A percentile compares a stretch with the other conserved stretches of the same genome.
Conservation (phyloP, 2,888 invertebrate genomes). For the Laothoe populi region DNA sequence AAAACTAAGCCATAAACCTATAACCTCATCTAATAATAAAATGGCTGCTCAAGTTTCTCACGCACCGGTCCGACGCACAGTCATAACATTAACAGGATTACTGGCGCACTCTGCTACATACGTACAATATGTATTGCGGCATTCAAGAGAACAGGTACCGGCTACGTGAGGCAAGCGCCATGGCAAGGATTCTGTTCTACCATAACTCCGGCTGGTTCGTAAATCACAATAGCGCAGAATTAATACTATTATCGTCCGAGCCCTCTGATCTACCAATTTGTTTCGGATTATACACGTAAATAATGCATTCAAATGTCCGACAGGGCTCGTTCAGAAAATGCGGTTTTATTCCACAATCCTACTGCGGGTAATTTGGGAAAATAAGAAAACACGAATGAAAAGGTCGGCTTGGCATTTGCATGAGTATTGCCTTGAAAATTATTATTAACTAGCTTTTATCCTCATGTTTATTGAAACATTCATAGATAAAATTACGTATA, state of each 20-base stretch:
- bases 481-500: no score
- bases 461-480: not conserved
- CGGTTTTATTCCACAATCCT: conserved; percentile 16
- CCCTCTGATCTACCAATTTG: conserved; percentile 40
- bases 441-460: conserved; percentile 9
- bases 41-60: conserved; percentile 2
- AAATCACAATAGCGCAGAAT: conserved; percentile 51
- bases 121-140: conserved; percentile 39
- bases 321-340: conserved; percentile 20
- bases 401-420: conserved; percentile 20
- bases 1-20: conserved; percentile 11
- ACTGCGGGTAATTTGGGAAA: conserved; percentile 15
- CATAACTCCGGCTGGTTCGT: conserved; percentile 40
- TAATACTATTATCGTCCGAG: conserved; percentile 39
- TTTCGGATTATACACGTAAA: conserved; percentile 39
- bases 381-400: conserved; percentile 11
- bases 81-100: conserved; percentile 25
- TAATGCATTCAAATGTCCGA: conserved; percentile 20
- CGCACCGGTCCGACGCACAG: conserved; percentile 15
- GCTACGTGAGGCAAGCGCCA: conserved; percentile 54
- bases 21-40: conserved; percentile 21
- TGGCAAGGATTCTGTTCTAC: conserved; percentile 50
- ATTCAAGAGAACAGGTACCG: conserved; percentile 44
- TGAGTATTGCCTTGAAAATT: conserved; percentile 21
- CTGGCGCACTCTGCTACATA: conserved; percentile 27